Conservation (phyloP, 2,113 vertebrate species). For the Zootoca vivipara region DNA sequence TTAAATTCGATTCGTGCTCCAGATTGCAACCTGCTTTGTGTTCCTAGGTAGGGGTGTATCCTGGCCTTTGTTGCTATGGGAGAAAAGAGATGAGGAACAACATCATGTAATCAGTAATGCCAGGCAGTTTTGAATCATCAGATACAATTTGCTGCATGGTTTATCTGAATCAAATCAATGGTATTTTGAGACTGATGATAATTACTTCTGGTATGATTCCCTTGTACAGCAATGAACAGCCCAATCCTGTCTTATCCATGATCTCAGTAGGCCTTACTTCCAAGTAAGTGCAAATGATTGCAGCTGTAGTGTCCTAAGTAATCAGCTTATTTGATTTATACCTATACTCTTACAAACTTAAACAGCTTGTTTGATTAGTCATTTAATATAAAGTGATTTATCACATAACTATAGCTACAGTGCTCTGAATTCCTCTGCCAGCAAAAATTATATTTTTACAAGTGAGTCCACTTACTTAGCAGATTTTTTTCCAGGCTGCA, state of each 20-base stretch:
- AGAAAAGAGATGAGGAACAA: not conserved
- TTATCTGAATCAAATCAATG: constrained; percentile 17
- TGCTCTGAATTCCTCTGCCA: not conserved
- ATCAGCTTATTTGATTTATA: not conserved
- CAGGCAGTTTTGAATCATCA: not conserved
- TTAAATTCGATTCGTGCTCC: constrained; percentile 18
- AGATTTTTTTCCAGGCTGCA: not conserved
- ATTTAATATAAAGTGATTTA: not conserved
- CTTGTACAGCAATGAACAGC: rapidly evolving
- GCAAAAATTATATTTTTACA: not conserved
- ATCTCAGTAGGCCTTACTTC: not conserved
- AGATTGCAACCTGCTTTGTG: constrained; percentile 13
- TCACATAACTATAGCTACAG: not conserved
- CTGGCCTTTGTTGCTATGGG: not conserved
- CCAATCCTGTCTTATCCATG: not conserved
- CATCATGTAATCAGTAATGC: not conserved
- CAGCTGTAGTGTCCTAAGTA: not conserved
- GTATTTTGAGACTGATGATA: constrained; percentile 29
- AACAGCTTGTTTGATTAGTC: not conserved
- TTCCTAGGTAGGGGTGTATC: constrained; percentile 9
- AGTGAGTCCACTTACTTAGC: not conserved
- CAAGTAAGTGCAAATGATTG: not conserved
- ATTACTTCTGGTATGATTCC: constrained; percentile 17
- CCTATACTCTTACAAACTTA: not conserved
- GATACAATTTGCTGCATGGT: not conserved